Evolutionary conservation across 2,113 vertebrate species (phyloP).

Genomic region (Crotalus helleri): DNA sequence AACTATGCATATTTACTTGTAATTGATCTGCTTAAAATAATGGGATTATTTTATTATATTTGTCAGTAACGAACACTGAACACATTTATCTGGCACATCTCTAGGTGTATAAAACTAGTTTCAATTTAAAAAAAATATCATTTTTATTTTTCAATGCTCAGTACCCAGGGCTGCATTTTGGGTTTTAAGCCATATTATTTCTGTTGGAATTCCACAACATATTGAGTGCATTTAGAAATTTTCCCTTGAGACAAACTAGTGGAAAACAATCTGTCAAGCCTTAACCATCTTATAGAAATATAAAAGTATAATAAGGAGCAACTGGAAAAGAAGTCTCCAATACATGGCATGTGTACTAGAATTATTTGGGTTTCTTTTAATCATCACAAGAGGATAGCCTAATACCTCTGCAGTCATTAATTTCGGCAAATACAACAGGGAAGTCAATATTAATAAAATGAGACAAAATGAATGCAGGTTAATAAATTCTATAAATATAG

Average conservation of each 20-base stretch:
- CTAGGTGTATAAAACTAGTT: not conserved
- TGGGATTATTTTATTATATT: not conserved
- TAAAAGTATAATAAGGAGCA: not conserved
- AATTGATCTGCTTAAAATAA: not conserved
- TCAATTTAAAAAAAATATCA: not conserved
- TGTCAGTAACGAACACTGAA: not conserved
- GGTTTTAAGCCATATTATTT: not conserved
- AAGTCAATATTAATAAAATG: constrained; percentile 36
- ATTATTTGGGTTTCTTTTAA: constrained; percentile 18
- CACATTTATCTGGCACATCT: not conserved
- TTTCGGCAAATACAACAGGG: constrained; percentile 30
- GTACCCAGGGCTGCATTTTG: not conserved
- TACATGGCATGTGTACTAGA: not conserved
- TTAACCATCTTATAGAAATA: not conserved
- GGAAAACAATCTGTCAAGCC: not conserved
- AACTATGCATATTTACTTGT: not conserved
- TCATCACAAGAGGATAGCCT: constrained; percentile 16
- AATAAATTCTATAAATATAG: constrained; percentile 60
- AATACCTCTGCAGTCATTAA: constrained; percentile 12
- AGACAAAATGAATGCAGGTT: constrained; percentile 22
- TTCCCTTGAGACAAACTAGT: not conserved
- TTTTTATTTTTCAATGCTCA: accelerated
- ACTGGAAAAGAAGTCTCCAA: not conserved
- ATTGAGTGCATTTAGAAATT: not conserved
- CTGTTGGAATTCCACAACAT: accelerated